Base-by-base conservation (phyloP, 2,888 invertebrate genomes). In the Lasioglossum marginatum region DNA sequence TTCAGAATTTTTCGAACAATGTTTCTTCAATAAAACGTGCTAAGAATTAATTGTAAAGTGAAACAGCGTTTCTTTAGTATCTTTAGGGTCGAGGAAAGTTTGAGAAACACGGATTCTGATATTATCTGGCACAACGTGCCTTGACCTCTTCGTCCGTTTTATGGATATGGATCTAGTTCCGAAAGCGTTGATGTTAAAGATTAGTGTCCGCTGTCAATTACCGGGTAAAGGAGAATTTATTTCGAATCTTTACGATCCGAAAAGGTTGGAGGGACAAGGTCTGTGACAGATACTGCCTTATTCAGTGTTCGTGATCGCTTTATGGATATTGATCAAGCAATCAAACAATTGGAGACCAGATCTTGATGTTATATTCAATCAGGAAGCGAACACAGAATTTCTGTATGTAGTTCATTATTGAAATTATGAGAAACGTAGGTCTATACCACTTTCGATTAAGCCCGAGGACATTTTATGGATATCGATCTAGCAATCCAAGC, bases 271-370 rank as follows among this genome's bases (percentile, higher is more conserved):
- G 66, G 34, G 31, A 66, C 34, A 34, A 19, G 66, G 34, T 34
- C 66, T 12, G 66, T 31, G 31, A 66, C 31, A 31, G 34, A 34
- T 34, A 66, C 66, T 19, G 66, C 23, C 23, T 66, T 66, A 66
- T 63, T 63, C 63, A 16, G 27, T 63, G 34, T 40, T 27, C 60
- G 16, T 43, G 60, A 71, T 73, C 78, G 45, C 72, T 70, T 66
- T 66, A 66, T 66, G 66, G 66, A 66, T 66, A 66, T 66, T 66
- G 66, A 66, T 66, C 66, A 66, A 66, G 66, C 31, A 66, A 66
- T 66, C 66, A 66, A 66, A 19, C 8, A 34, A 66, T n/a, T 19
- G 19, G 31, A 8, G 10, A 8, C 23, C 19, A 23, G 34, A 66
- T 34, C 66, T 23, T 34, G 34, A 34, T 66, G 31, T 34, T 31